Evolutionary conservation across 1,140 invertebrate genomes (phyloP).

Genomic region (Megathymus violae): DNA sequence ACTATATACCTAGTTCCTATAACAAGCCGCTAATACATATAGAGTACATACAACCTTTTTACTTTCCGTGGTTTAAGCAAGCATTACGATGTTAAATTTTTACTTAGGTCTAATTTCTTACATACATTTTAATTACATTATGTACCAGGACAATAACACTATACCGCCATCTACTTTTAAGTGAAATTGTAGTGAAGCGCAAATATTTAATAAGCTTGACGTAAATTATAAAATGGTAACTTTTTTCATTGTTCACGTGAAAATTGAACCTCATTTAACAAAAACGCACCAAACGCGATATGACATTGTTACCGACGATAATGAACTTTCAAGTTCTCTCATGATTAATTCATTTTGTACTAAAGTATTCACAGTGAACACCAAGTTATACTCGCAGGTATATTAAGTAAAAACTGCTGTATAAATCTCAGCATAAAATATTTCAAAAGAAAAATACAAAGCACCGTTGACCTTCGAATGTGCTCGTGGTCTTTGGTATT

Average conservation of each 20-base stretch:
- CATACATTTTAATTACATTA: not conserved
- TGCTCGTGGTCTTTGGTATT: too few relatives aligned
- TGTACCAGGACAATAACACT: not conserved
- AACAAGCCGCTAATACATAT: too few relatives aligned
- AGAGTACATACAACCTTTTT: too few relatives aligned
- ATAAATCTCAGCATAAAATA: slow-evolving; percentile 13
- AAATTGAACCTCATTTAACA: not conserved
- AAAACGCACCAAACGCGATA: not conserved
- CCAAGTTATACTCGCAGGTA: slow-evolving; percentile 1
- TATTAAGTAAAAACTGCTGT: slow-evolving; percentile 14
- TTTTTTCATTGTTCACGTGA: not conserved
- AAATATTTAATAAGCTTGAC: not conserved
- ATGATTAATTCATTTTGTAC: slow-evolving; percentile 26
- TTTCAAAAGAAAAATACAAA: not conserved
- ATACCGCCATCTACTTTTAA: not conserved
- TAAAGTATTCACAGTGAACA: slow-evolving; percentile 12
- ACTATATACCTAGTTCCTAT: too few relatives aligned
- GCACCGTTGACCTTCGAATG: not conserved
- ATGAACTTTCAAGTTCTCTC: slow-evolving; percentile 4
- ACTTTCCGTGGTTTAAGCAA: too few relatives aligned
- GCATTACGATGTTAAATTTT: too few relatives aligned
- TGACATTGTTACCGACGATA: slow-evolving; percentile 4
- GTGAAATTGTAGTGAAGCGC: not conserved
- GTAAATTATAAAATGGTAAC: not conserved
- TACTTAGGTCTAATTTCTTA: too few relatives aligned